Percentiles rank a stretch among this genome's conserved stretches.
phyloP scores from a whole-genome alignment of 2,888 invertebrate species.

The Sipunculus nudus region DNA sequence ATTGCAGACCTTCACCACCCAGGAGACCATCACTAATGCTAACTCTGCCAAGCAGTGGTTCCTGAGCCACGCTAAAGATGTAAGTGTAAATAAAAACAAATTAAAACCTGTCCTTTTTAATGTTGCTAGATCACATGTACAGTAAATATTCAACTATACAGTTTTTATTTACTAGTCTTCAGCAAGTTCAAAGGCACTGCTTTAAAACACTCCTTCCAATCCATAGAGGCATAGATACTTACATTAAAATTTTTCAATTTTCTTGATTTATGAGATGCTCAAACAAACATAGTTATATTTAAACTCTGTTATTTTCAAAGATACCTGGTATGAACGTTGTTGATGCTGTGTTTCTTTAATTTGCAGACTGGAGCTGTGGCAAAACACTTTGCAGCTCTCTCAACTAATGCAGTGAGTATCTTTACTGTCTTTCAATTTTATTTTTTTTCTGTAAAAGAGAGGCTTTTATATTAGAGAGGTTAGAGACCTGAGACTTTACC shows the following conservation, averaged over 20 bases:
- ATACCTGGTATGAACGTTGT: no score
- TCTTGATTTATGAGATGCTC: no score
- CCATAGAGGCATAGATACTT: no score
- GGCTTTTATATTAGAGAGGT: not conserved
- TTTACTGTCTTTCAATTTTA: not conserved
- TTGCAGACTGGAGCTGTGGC: conserved; percentile 76
- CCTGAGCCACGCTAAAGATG: conserved; percentile 83
- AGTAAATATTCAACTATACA: not conserved
- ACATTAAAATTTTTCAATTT: no score
- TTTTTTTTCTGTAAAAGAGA: not conserved
- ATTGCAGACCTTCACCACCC: conserved; percentile 90
- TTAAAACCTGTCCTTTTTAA: not conserved
- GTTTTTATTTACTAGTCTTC: conserved; percentile 17
- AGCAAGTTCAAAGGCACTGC: no score
- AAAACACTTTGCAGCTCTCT: conserved; percentile 97
- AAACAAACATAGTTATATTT: no score
- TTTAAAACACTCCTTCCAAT: no score
- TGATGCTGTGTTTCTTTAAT: no score
- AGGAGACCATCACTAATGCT: conserved; percentile 98
- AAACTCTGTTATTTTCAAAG: no score
- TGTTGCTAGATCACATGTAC: no score
- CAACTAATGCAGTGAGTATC: conserved; percentile 80
- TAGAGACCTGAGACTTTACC: no score
- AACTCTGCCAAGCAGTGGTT: conserved; percentile 98
- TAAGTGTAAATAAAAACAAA: conserved; percentile 68